Evolutionary conservation across 2,888 invertebrate species (phyloP).

Genomic region (Trichogramma evanescens): DNA sequence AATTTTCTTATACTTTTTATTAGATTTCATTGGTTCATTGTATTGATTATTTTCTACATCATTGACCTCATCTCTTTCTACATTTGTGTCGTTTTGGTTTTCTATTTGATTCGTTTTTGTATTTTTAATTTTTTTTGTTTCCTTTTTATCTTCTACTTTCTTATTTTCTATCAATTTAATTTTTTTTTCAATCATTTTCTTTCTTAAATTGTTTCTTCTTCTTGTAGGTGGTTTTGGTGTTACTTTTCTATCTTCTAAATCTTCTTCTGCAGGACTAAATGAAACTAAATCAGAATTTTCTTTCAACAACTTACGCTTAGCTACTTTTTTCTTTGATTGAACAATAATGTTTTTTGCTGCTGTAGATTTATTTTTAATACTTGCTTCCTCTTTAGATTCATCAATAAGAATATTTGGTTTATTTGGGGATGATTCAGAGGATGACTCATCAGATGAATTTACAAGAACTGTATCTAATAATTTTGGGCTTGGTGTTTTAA

Average conservation of each 20-base stretch:
- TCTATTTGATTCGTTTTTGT: neutral
- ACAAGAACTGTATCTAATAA: slow-evolving; percentile 22
- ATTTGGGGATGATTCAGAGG: slow-evolving; percentile 8
- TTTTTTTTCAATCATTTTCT: slow-evolving; percentile 4
- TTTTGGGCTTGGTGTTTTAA: slow-evolving; percentile 12
- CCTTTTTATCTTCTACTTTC: slow-evolving; percentile 15
- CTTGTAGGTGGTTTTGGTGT: neutral
- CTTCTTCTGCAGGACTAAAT: slow-evolving; percentile 29
- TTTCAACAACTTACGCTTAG: slow-evolving; percentile 27
- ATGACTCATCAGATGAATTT: slow-evolving; percentile 20
- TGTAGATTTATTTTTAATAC: slow-evolving; percentile 7
- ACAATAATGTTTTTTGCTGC: neutral
- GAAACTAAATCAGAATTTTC: slow-evolving; percentile 29
- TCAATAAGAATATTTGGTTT: slow-evolving; percentile 22
- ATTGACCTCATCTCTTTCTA: neutral
- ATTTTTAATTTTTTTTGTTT: slow-evolving; percentile 19
- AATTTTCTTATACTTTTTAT: slow-evolving; percentile 30
- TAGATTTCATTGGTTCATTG: slow-evolving; percentile 13
- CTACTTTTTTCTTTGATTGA: slow-evolving; percentile 19
- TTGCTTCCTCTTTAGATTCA: slow-evolving; percentile 23
- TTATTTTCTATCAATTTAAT: slow-evolving; percentile 9
- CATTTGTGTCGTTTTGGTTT: neutral
- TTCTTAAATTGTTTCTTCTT: neutral
- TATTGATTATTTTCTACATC: slow-evolving; percentile 6
- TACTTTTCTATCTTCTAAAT: neutral